phyloP scores from a whole-genome alignment of 2,888 invertebrate species.

The Nasonia oneida region DNA sequence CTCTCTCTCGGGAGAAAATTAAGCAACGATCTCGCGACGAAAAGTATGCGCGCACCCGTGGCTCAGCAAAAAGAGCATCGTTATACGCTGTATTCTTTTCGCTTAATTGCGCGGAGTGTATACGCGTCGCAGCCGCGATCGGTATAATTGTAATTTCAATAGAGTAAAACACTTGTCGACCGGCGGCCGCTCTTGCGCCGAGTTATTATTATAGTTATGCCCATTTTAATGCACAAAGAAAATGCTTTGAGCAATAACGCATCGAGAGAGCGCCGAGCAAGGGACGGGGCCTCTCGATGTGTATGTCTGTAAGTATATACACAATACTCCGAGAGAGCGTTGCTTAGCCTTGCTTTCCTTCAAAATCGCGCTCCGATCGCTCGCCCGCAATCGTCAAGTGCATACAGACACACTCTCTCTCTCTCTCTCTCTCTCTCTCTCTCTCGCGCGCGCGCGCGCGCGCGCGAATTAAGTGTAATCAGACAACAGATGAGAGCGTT shows the following conservation, averaged over 20 bases:
- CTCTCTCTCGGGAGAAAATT: background rate
- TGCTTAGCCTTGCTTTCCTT: constrained; percentile 59
- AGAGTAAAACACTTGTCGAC: constrained; percentile 19
- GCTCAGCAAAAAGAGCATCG: background rate
- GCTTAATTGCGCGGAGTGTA: too few relatives aligned
- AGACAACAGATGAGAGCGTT: constrained; percentile 49
- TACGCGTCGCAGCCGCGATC: background rate
- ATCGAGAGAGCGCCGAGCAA: background rate
- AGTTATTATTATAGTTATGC: background rate
- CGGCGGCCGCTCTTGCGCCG: background rate
- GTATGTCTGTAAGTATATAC: background rate
- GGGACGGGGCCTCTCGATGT: background rate
- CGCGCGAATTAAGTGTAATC: constrained; percentile 57
- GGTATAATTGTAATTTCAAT: constrained; percentile 36
- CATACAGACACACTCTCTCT: background rate
- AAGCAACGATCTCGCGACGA: constrained; percentile 23
- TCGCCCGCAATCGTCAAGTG: constrained; percentile 56
- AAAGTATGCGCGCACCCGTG: background rate
- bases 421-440: background rate
- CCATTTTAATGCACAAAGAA: constrained; percentile 35
- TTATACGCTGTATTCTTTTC: background rate
- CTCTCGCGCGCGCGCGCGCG: background rate
- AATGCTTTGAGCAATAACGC: constrained; percentile 18
- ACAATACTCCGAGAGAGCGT: background rate
- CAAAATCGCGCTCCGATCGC: constrained; percentile 55